Evolutionary conservation across 2,888 invertebrate species (phyloP).

Genomic region (Homarus gammarus): DNA sequence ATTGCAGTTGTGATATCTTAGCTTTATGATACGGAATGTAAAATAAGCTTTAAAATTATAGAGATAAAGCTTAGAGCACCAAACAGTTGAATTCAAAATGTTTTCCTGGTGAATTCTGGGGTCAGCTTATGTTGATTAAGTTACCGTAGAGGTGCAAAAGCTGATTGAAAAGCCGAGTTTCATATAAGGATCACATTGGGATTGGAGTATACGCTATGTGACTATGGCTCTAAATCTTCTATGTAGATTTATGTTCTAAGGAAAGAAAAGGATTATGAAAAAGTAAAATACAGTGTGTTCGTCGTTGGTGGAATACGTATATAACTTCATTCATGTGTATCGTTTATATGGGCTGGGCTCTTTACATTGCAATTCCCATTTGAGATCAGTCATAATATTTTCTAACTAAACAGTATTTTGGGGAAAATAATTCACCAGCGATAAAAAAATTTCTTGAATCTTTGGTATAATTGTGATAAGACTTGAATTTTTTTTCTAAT

Average conservation of each 20-base stretch:
- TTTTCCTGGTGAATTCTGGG: neutral
- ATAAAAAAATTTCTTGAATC: no score
- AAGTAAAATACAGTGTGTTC: neutral
- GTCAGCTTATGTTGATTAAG: neutral
- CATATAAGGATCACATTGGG: neutral
- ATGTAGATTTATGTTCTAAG: neutral
- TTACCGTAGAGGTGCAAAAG: neutral
- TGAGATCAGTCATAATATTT: no score
- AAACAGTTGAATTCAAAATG: neutral
- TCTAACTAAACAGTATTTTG: no score
- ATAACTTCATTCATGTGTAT: neutral
- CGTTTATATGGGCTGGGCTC: no score
- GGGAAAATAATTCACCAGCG: no score
- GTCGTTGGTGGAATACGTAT: neutral
- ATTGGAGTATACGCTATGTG: neutral
- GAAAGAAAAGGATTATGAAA: neutral
- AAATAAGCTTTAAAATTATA: neutral
- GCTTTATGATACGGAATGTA: neutral
- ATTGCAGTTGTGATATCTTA: conserved; percentile 11
- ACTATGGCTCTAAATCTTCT: neutral
- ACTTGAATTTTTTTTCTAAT: no score
- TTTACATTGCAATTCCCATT: no score
- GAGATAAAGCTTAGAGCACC: neutral
- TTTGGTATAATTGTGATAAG: no score
- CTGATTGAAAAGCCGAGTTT: neutral